A percentile compares a stretch with the other conserved stretches of the same genome.
These are phyloP conservation scores for Plumapathes pennacea DNA, from an alignment of 92 coral and sea anemone genomes.

Conservation along the genomic window DNA sequence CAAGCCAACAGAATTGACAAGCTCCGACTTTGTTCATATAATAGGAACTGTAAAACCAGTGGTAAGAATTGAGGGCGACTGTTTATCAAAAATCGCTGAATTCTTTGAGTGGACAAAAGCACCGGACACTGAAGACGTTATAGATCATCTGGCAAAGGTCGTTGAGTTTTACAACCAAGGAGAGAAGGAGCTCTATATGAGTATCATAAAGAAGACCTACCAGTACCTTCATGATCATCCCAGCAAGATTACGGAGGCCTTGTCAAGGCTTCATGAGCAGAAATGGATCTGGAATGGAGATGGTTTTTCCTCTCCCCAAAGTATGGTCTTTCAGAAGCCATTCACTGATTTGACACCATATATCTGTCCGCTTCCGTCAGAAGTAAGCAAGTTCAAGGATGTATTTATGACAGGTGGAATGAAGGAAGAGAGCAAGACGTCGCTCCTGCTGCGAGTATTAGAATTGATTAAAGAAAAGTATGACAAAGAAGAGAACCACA, in stretches of 20 bases:
- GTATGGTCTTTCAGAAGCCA: slow-evolving; percentile 34
- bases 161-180: slow-evolving; percentile 21
- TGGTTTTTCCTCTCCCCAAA: slow-evolving; percentile 58
- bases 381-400: slow-evolving; percentile 20
- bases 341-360: slow-evolving; percentile 60
- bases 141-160: slow-evolving; percentile 41
- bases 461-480: slow-evolving; percentile 53
- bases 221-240: slow-evolving; percentile 6
- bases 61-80: slow-evolving; percentile 3
- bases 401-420: slow-evolving; percentile 54
- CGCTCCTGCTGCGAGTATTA: slow-evolving; percentile 48
- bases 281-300: slow-evolving; percentile 85
- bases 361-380: slow-evolving; percentile 54
- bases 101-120: slow-evolving; percentile 45
- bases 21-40: slow-evolving; percentile 17
- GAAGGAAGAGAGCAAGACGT: slow-evolving; percentile 29
- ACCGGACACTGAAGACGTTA: slow-evolving; percentile 46
- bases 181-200: slow-evolving; percentile 54
- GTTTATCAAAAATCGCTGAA: slow-evolving; percentile 31
- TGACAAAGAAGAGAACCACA: background rate
- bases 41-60: slow-evolving; percentile 54
- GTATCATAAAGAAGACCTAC: slow-evolving; percentile 43
- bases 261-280: slow-evolving; percentile 1
- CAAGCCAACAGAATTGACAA: slow-evolving; percentile 47
- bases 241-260: slow-evolving; percentile 2